Evolutionary conservation across 2,888 invertebrate species (phyloP).

Genomic region (Melanostoma scalare): DNA sequence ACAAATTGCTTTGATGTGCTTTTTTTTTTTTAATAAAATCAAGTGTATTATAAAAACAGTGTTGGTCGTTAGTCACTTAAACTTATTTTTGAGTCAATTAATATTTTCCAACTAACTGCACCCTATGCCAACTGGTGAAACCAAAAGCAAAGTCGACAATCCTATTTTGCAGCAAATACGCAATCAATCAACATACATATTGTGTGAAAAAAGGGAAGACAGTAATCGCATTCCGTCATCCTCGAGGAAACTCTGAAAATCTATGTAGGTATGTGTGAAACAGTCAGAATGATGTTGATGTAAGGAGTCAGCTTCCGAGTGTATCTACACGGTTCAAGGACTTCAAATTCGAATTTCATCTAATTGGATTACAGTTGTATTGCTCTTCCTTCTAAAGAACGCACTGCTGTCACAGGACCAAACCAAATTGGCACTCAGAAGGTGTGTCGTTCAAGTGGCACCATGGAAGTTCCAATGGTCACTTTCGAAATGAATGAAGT

Average conservation of each 20-base stretch:
- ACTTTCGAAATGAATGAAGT: conserved; percentile 13
- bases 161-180: conserved; percentile 25
- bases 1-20: not conserved
- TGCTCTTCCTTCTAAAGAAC: conserved; percentile 5
- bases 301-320: conserved; percentile 30
- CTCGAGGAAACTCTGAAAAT: not conserved
- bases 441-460: conserved; percentile 63
- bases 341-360: conserved; percentile 58
- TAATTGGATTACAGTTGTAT: conserved; percentile 64
- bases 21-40: not conserved
- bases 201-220: conserved; percentile 10
- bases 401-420: conserved; percentile 27
- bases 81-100: too few species aligned
- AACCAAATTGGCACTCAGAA: conserved; percentile 58
- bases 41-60: not conserved
- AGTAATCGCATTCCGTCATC: conserved; percentile 44
- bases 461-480: conserved; percentile 11
- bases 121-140: not conserved
- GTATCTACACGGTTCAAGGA: conserved; percentile 53
- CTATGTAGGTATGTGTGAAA: not conserved
- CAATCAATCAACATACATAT: conserved; percentile 26
- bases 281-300: conserved; percentile 8
- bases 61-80: too few species aligned
- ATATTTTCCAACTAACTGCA: too few species aligned
- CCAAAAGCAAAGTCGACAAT: conserved; percentile 5